Evolutionary conservation across 2,113 vertebrate genomes (phyloP).

Genomic region (Eptesicus fuscus): DNA sequence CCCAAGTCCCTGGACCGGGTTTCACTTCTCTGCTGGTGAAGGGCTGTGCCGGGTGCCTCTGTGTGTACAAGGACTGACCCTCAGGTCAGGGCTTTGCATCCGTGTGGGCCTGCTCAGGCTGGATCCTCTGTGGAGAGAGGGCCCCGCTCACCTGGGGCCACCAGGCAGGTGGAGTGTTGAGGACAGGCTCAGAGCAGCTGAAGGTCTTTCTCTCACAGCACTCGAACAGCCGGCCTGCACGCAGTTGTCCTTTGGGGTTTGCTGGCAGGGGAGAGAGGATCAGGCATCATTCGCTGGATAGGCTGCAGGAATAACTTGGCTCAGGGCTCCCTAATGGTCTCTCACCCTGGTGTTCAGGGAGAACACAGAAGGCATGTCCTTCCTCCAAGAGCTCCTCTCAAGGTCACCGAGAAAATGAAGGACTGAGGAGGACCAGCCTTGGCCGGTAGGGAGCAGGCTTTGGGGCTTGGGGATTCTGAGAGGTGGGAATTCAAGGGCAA

Average conservation of each 20-base stretch:
- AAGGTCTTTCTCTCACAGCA: background rate
- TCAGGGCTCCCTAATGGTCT: background rate
- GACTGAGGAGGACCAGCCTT: background rate
- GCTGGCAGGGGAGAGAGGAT: conserved; percentile 27
- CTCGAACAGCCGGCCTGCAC: background rate
- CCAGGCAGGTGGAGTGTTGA: rapidly evolving
- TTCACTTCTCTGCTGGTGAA: background rate
- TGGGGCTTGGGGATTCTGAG: background rate
- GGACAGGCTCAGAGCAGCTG: background rate
- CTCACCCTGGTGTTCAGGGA: background rate
- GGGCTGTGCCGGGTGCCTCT: background rate
- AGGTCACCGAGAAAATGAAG: background rate
- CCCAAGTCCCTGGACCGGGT: rapidly evolving
- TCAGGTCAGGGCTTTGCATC: background rate
- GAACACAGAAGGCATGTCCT: background rate
- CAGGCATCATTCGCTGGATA: background rate
- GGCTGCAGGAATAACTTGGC: background rate
- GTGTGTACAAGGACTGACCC: background rate
- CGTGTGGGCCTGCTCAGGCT: too few species aligned
- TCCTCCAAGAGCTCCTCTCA: background rate
- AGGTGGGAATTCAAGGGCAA: background rate
- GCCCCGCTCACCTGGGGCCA: too few species aligned
- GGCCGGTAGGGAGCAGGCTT: background rate
- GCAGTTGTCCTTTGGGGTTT: background rate
- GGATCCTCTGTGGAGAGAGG: background rate